phyloP scores from a whole-genome alignment of 2,888 invertebrate species.

The Kuschelorhynchus macadamiae region DNA sequence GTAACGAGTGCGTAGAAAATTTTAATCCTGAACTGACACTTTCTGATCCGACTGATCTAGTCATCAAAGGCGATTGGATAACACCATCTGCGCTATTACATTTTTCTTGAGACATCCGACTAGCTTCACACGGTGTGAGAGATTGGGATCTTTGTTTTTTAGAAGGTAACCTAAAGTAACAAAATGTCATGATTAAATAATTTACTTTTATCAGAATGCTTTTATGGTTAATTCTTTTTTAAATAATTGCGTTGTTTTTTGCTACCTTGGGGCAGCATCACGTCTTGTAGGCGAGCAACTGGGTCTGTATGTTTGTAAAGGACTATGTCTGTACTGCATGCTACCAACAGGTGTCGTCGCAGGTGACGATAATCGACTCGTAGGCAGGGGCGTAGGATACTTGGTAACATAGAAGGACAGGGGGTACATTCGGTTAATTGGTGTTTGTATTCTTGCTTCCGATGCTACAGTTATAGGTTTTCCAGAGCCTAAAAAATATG shows the following conservation, averaged over 20 bases:
- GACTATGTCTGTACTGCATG: constrained; percentile 70
- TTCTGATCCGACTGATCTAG: constrained; percentile 67
- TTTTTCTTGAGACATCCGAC: constrained; percentile 70
- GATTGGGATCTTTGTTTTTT: constrained; percentile 85
- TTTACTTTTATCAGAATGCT: background rate
- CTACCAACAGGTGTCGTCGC: constrained; percentile 66
- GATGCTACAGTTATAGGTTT: constrained; percentile 91
- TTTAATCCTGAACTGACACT: constrained; percentile 63
- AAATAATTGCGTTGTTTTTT: no score
- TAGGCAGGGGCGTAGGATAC: constrained; percentile 72
- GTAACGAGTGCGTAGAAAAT: constrained; percentile 74
- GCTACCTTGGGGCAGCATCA: constrained; percentile 67
- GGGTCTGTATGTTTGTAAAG: constrained; percentile 59
- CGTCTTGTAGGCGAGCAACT: constrained; percentile 74
- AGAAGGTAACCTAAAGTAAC: constrained; percentile 65
- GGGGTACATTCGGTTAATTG: constrained; percentile 86
- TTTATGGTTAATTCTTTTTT: no score
- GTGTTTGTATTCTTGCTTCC: constrained; percentile 88
- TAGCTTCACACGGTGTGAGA: constrained; percentile 76
- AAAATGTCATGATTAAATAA: constrained; percentile 49
- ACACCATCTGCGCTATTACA: constrained; percentile 81
- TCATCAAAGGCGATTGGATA: constrained; percentile 71
- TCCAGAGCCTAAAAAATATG: constrained; percentile 72
- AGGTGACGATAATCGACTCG: constrained; percentile 67
- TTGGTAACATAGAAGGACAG: constrained; percentile 80